Percentiles rank a stretch among this genome's conserved stretches.
phyloP scores from a whole-genome alignment of 1,140 invertebrate genomes.

The Nasonia longicornis region DNA sequence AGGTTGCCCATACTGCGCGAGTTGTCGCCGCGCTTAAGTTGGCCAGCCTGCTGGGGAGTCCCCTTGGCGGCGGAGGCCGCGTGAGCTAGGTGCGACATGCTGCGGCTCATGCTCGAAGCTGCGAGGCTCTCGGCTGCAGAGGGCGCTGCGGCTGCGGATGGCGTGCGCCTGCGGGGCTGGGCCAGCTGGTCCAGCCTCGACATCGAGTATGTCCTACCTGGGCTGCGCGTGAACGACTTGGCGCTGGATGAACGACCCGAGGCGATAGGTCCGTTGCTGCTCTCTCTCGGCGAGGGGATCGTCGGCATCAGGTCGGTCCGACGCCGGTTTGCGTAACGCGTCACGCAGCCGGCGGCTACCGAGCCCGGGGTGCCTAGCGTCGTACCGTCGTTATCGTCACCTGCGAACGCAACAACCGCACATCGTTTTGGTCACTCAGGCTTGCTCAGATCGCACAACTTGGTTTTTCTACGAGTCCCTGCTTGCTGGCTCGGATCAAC shows the following conservation, averaged over 20 bases:
- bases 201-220: slow-evolving; percentile 93
- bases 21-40: slow-evolving; percentile 67
- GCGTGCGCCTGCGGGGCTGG: slow-evolving; percentile 74
- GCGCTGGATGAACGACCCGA: slow-evolving; percentile 31
- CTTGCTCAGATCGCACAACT: neutral
- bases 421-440: neutral
- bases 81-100: slow-evolving; percentile 77
- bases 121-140: slow-evolving; percentile 56
- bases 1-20: slow-evolving; percentile 71
- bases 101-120: slow-evolving; percentile 74
- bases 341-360: neutral
- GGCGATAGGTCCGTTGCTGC: slow-evolving; percentile 63
- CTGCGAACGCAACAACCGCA: slow-evolving; percentile 53
- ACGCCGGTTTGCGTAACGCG: slow-evolving; percentile 77
- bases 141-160: neutral
- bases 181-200: slow-evolving; percentile 88
- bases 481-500: neutral
- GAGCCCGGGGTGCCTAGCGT: slow-evolving; percentile 10
- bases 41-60: slow-evolving; percentile 52
- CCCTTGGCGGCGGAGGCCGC: slow-evolving; percentile 63
- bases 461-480: neutral
- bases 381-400: slow-evolving; percentile 67
- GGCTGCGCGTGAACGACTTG: slow-evolving; percentile 73
- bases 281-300: slow-evolving; percentile 80
- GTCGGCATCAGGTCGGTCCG: slow-evolving; percentile 92